Evolutionary conservation across 1,140 invertebrate genomes (phyloP).

Genomic region (Bilobella aurantiaca): DNA sequence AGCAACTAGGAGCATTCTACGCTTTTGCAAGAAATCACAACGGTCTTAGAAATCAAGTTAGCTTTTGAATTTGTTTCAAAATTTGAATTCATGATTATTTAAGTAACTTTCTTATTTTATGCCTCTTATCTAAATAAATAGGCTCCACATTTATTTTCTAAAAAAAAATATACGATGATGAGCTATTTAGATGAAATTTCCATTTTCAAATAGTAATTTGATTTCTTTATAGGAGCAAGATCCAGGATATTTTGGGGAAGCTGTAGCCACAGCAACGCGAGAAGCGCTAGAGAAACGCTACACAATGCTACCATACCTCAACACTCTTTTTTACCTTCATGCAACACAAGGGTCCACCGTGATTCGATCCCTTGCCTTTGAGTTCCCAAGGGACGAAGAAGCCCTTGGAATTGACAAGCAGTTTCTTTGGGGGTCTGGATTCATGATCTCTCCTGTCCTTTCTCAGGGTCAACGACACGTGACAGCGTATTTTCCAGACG

Average conservation of each 20-base stretch:
- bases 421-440: slow-evolving; percentile 37
- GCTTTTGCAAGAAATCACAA: slow-evolving; percentile 40
- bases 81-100: no score
- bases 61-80: slow-evolving; percentile 4
- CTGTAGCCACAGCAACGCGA: slow-evolving; percentile 34
- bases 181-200: no score
- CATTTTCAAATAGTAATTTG: no score
- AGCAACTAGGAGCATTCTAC: slow-evolving; percentile 45
- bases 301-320: slow-evolving; percentile 45
- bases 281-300: slow-evolving; percentile 42
- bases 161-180: no score
- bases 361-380: slow-evolving; percentile 35
- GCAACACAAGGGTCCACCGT: slow-evolving; percentile 32
- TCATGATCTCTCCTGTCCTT: slow-evolving; percentile 37
- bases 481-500: slow-evolving; percentile 41
- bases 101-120: no score
- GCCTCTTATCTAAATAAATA: no score
- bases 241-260: slow-evolving; percentile 32
- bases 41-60: slow-evolving; percentile 16
- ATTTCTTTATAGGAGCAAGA: slow-evolving; percentile 36
- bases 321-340: slow-evolving; percentile 43
- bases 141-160: no score
- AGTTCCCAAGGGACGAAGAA: slow-evolving; percentile 36
- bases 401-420: slow-evolving; percentile 36
- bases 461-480: slow-evolving; percentile 30